Conservation (phyloP, 2,113 vertebrate genomes). For the Zootoca vivipara region DNA sequence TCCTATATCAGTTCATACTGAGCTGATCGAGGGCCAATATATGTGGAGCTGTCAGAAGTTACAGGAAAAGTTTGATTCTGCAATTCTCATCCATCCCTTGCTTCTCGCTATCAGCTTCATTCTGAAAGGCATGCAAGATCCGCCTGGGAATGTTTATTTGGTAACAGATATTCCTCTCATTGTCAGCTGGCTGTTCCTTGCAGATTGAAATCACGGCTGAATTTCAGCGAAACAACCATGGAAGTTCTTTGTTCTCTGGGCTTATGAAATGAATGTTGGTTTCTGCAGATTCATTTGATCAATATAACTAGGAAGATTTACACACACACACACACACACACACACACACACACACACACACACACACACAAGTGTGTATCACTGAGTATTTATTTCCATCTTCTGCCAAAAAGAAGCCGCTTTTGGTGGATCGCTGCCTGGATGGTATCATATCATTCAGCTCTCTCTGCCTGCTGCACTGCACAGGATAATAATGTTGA, state of each 20-base stretch:
- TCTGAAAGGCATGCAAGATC: constrained; percentile 8
- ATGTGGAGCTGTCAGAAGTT: neutral
- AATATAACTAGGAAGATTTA: neutral
- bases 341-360: no score
- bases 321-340: neutral
- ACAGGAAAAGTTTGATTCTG: neutral
- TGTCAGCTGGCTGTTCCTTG: constrained; percentile 36
- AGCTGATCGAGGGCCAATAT: neutral
- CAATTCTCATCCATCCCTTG: neutral
- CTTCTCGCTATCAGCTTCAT: constrained; percentile 35
- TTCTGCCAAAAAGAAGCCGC: neutral
- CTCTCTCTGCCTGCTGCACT: constrained; percentile 26
- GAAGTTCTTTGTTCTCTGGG: neutral
- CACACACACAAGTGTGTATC: constrained; percentile 17
- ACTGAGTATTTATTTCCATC: constrained; percentile 37
- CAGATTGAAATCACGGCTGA: constrained; percentile 60
- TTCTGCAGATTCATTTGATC: neutral
- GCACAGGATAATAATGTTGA: constrained; percentile 35
- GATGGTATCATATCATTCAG: constrained; percentile 32
- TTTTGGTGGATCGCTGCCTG: constrained; percentile 2
- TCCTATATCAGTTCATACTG: neutral
- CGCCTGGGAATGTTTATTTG: constrained; percentile 59
- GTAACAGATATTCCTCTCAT: constrained; percentile 56
- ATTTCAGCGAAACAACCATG: constrained; percentile 54
- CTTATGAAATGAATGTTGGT: constrained; percentile 1